Conservation (phyloP, 2,113 vertebrate genomes). For the Poeciliopsis occidentalis region DNA sequence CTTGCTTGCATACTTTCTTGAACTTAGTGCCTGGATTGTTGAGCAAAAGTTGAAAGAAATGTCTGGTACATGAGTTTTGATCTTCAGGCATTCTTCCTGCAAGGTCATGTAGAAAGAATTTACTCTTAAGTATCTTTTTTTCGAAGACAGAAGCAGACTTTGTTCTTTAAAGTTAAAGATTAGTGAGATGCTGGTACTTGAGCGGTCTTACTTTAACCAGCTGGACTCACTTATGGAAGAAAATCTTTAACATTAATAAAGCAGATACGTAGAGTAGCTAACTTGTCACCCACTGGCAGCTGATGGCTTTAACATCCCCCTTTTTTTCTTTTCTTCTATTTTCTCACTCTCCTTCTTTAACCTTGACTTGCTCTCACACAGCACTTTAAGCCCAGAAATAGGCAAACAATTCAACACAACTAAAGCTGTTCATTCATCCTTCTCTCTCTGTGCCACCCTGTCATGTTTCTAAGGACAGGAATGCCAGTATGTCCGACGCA, state of each 20-base stretch:
- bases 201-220: slow-evolving; percentile 43
- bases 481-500: background rate
- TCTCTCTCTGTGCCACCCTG: background rate
- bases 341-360: background rate
- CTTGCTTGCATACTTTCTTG: background rate
- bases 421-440: background rate
- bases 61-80: slow-evolving; percentile 3
- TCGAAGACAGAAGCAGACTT: slow-evolving; percentile 54
- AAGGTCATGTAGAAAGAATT: slow-evolving; percentile 48
- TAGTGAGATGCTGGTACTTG: slow-evolving; percentile 57
- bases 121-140: slow-evolving; percentile 26
- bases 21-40: background rate
- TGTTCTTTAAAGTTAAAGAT: slow-evolving; percentile 72
- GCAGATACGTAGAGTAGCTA: slow-evolving; percentile 46
- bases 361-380: slow-evolving; percentile 25
- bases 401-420: slow-evolving; percentile 35
- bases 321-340: slow-evolving; percentile 2
- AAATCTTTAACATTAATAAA: slow-evolving; percentile 41
- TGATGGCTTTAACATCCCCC: slow-evolving; percentile 28
- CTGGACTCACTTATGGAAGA: slow-evolving; percentile 9
- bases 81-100: slow-evolving; percentile 1
- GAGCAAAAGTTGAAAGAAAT: background rate
- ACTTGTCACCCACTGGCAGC: slow-evolving; percentile 36
- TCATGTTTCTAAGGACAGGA: background rate
- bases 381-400: slow-evolving; percentile 36